Evolutionary conservation across 2,797 vertebrate genomes (phyloP), one percentile per base, ranked within the genome.

Genomic region (Sebastes aleutianus): DNA sequence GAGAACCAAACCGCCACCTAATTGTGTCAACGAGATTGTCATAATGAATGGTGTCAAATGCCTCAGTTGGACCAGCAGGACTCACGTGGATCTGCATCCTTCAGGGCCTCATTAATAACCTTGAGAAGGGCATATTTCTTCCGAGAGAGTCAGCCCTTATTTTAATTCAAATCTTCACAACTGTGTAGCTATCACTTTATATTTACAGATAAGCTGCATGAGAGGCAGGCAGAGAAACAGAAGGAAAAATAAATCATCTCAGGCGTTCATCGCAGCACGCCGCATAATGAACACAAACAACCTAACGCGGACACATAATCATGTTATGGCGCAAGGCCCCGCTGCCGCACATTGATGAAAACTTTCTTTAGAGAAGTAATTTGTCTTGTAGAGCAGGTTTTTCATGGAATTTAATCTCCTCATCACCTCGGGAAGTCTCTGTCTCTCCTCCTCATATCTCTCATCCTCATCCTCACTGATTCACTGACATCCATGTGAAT

Each of bases 221-320:
- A 66, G 70, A 85, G 64, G 78, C 77, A 80, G 61, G 14, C 65
- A 18, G 56, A 47, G 66, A 76, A 76, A 80, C 16, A 57, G 76
- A 75, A 27, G 77, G 75, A 58, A 64, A 78, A 87, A 88, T 72
- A 62, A 89, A 91, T 87, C 84, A 82, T 87, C 63, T 79, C 47
- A 26, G 61, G 59, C 67, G 8, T 62, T 83, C 70, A 53, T 71
- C 57, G n/a, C 72, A 63, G 65, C 73, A 8, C 8, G 29, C 67
- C 65, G 54, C 70, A 24, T 87, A 87, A 85, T 83, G 82, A 92
- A 90, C 85, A 85, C 84, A 90, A 89, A 84, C 84, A 91, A 84
- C 62, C 71, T 9, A 50, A 83, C 58, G 58, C 12, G 2, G 72
- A 39, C 72, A 70, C 57, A 50, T 82, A 86, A 89, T 90, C 83